Evolutionary conservation across 2,888 invertebrate genomes (phyloP), one percentile per base, ranked within the genome.

Genomic region (Cryptus armator): DNA sequence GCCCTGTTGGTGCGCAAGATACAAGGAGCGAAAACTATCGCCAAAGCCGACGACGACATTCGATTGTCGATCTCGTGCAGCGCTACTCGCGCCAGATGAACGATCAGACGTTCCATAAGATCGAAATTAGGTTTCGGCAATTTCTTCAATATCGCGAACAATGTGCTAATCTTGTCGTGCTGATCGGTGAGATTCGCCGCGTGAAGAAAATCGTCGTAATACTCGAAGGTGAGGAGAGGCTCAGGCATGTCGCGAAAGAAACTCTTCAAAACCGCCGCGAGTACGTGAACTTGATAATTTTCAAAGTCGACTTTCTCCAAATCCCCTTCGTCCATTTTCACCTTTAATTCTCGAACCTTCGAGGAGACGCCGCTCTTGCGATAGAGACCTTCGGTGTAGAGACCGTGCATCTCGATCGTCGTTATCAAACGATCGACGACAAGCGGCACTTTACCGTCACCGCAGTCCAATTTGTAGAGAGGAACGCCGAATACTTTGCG

Each of bases 1-100:
- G 96, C 94, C 93, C 98, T 97, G 94, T 97, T 97, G 87, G 98
- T 98, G 90, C 98, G 95, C 87, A 99, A 95, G 84, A 99, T 97
- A 94, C 99, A 99, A 68, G 99, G 99, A 62, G 98, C 98, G 94
- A 99, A 99, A 87, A 99, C 98, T 89, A 99, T 98, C 74, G 99
- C 98, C 88, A 99, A 94, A 75, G 98, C 97, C 91, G 97, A 97
- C 0, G 98, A 96, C 79, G 97, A 97, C 99, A 99, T 99, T 88
- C 98, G 95, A 94, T 99, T 99, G 87, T 97, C 97, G 86, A 97
- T 96, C 94, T 98, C 98, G 90, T 97, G 96, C 44, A 97, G 94
- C 0, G 98, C 98, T 19, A 98, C 98, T 90, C 98, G 95, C 48
- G 98, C 98, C 90, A 99, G 94, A 94, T 99, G 99, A 92, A 98